phyloP scores from a whole-genome alignment of 2,888 invertebrate species.

The Tipula confusa region DNA sequence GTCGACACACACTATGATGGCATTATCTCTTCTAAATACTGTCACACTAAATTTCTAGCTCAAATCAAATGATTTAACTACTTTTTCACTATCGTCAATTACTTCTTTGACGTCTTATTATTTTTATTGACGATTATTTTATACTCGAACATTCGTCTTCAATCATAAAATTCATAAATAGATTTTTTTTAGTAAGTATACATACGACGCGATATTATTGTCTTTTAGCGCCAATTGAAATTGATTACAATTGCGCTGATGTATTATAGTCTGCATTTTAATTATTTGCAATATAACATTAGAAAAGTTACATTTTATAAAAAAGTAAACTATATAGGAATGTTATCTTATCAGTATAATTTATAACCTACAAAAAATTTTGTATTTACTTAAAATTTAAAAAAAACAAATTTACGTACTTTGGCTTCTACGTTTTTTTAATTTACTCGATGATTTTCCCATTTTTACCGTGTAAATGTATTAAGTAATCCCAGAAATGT shows the following conservation, averaged over 20 bases:
- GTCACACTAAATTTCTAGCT: background rate
- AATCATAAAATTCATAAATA: slow-evolving; percentile 5
- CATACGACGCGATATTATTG: background rate
- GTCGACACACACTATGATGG: background rate
- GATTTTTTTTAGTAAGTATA: background rate
- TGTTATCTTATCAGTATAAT: background rate
- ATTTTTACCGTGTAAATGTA: slow-evolving; percentile 32
- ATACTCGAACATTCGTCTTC: background rate
- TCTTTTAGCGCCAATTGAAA: slow-evolving; percentile 3
- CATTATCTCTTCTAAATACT: background rate
- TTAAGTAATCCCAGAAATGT: background rate
- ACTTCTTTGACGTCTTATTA: background rate
- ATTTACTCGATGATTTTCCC: slow-evolving; percentile 36
- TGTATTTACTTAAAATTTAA: background rate
- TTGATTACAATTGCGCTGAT: background rate
- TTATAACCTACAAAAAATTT: background rate
- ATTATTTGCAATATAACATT: background rate
- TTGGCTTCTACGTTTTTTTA: slow-evolving; percentile 36
- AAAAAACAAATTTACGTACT: slow-evolving; percentile 35
- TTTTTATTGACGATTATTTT: background rate
- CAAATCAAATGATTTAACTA: background rate
- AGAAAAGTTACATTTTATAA: background rate
- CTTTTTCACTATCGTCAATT: background rate
- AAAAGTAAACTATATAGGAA: no score
- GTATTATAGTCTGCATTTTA: background rate